Conservation (phyloP, 2,113 vertebrate genomes). For the Cebus imitator region DNA sequence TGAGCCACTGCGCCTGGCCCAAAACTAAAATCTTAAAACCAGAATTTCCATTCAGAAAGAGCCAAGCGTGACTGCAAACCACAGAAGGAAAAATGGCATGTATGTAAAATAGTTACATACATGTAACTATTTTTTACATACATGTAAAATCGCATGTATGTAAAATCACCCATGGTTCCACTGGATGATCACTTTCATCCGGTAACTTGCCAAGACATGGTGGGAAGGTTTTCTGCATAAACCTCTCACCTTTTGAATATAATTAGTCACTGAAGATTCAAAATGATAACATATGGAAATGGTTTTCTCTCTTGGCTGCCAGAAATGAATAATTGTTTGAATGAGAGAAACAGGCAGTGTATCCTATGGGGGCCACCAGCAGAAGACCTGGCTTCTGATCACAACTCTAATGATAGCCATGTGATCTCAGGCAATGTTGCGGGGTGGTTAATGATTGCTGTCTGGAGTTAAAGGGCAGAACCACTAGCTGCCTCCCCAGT, state of each 20-base stretch:
- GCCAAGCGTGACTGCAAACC: not conserved
- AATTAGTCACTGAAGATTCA: not conserved
- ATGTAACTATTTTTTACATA: too few species aligned
- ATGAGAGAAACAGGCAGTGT: rapidly evolving
- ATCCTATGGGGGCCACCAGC: not conserved
- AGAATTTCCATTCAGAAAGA: not conserved
- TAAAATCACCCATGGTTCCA: rapidly evolving
- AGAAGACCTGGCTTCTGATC: not conserved
- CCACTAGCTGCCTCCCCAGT: rapidly evolving
- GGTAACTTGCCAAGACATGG: rapidly evolving
- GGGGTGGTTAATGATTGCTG: rapidly evolving
- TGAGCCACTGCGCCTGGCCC: rapidly evolving
- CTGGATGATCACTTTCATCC: not conserved
- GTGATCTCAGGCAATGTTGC: not conserved
- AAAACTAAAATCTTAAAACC: not conserved
- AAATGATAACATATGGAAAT: rapidly evolving
- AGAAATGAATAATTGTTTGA: not conserved
- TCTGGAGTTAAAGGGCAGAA: not conserved
- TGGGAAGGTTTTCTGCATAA: not conserved
- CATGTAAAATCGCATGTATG: rapidly evolving
- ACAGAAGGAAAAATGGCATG: not conserved
- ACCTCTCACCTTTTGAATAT: not conserved
- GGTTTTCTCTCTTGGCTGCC: not conserved
- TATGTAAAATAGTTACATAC: too few species aligned
- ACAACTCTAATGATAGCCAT: rapidly evolving